These are phyloP conservation scores for Cancer borealis DNA, from an alignment of 2,888 invertebrate genomes.

Conservation along the genomic window DNA sequence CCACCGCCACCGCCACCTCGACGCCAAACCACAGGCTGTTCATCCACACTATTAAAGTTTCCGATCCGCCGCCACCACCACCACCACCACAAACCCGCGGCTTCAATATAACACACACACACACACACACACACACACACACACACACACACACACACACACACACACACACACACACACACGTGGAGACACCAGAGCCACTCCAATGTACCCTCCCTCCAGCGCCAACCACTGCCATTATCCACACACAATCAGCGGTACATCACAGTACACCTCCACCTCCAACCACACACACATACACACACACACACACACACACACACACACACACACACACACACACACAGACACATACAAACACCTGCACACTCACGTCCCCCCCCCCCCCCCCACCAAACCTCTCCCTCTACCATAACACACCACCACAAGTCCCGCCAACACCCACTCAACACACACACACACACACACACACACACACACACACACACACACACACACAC, in stretches of 20 bases:
- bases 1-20: neutral
- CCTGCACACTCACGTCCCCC: neutral
- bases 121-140: neutral
- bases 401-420: neutral
- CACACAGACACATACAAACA: no score
- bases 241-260: no score
- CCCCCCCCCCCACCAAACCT: neutral
- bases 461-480: no score
- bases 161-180: constrained; percentile 17
- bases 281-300: no score
- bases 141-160: constrained; percentile 14
- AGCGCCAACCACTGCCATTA: no score
- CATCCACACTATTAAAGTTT: neutral
- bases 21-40: neutral
- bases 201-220: neutral
- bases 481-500: constrained; percentile 11
- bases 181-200: neutral
- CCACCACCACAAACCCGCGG: neutral
- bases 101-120: neutral
- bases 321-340: no score
- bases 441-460: no score
- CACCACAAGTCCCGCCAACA: neutral
- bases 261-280: no score
- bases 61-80: neutral
- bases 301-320: no score